phyloP scores from a whole-genome alignment of 2,797 vertebrate genomes.

The Myotis planiceps region DNA sequence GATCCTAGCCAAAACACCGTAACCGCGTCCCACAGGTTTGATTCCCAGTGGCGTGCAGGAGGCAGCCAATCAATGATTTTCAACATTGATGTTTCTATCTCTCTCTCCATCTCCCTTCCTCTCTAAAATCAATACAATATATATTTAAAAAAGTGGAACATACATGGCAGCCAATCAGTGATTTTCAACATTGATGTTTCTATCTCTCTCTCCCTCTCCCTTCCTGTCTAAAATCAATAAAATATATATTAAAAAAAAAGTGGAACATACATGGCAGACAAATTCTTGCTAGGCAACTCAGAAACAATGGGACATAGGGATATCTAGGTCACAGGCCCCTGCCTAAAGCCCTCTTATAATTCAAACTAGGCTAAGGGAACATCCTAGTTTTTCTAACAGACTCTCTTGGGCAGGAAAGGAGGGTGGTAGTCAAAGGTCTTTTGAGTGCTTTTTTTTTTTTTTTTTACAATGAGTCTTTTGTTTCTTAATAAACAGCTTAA shows the following conservation, averaged over 20 bases:
- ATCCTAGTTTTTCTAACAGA: neutral
- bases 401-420: neutral
- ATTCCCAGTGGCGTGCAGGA: no score
- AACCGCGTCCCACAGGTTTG: no score
- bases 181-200: no score
- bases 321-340: neutral
- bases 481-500: neutral
- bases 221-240: no score
- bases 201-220: no score
- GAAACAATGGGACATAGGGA: neutral
- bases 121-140: no score
- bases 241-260: no score
- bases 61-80: no score
- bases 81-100: no score
- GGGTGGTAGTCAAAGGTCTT: neutral
- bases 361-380: neutral
- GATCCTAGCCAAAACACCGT: no score
- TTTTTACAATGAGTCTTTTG: neutral
- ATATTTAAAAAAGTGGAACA: neutral
- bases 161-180: neutral
- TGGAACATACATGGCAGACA: neutral
- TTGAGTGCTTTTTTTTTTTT: neutral
- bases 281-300: neutral
- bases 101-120: no score
- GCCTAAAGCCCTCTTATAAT: neutral